Conservation (phyloP, 2,113 vertebrate genomes). For the Caretta caretta region DNA sequence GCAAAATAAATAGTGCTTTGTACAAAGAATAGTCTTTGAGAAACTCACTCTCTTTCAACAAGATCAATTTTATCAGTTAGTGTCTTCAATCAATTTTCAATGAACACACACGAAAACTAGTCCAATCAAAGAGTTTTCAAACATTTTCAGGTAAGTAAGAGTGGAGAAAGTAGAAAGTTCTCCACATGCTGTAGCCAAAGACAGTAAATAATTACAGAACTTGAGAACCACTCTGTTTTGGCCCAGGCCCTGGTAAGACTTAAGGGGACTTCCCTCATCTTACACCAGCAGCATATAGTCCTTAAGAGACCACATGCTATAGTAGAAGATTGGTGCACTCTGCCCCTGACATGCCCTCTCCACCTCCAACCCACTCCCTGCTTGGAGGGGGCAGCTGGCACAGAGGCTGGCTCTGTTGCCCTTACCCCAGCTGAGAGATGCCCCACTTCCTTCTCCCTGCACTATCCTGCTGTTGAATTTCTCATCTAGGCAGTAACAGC, state of each 20-base stretch:
- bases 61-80: neutral
- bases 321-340: neutral
- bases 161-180: neutral
- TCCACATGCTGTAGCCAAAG: neutral
- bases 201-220: neutral
- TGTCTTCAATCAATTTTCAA: neutral
- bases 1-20: neutral
- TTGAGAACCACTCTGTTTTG: neutral
- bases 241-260: no score
- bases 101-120: neutral
- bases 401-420: neutral
- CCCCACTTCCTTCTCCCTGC: neutral
- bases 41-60: neutral
- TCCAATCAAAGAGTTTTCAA: neutral
- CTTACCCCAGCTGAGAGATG: neutral
- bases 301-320: neutral
- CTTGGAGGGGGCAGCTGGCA: neutral
- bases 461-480: neutral
- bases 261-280: neutral
- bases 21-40: neutral
- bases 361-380: neutral
- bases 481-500: neutral
- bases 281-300: neutral
- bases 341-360: neutral
- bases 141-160: neutral